Conservation (phyloP, 2,888 invertebrate species). For the Tinea trinotella region DNA sequence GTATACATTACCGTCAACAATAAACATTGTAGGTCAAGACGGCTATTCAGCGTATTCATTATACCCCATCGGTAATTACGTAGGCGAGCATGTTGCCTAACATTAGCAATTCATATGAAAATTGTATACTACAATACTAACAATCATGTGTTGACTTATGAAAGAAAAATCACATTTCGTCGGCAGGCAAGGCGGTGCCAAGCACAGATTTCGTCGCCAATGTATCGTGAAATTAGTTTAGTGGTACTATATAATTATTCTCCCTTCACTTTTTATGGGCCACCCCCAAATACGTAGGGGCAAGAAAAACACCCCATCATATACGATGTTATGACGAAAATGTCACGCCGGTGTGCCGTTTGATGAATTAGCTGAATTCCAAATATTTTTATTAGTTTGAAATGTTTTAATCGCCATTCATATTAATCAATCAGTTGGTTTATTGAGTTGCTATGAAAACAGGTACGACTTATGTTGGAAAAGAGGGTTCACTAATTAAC, state of each 20-base stretch:
- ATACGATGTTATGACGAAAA: constrained; percentile 62
- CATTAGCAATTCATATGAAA: constrained; percentile 66
- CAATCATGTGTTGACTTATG: constrained; percentile 57
- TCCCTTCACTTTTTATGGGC: constrained; percentile 64
- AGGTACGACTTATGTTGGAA: neutral
- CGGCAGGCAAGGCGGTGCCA: constrained; percentile 61
- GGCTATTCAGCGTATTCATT: constrained; percentile 9
- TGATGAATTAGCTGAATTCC: constrained; percentile 70
- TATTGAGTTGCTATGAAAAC: neutral
- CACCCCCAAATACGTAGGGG: constrained; percentile 22
- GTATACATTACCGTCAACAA: constrained; percentile 32
- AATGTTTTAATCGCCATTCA: constrained; percentile 14
- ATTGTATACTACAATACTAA: constrained; percentile 57
- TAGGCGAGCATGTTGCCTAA: constrained; percentile 36
- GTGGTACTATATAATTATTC: constrained; percentile 72
- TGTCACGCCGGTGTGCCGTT: constrained; percentile 65
- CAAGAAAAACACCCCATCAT: constrained; percentile 29
- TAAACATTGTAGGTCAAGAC: constrained; percentile 20
- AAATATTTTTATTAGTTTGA: constrained; percentile 35
- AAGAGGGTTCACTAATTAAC: neutral
- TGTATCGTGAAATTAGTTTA: constrained; percentile 74
- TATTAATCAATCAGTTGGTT: neutral
- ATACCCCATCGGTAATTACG: constrained; percentile 31
- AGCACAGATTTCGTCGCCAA: constrained; percentile 70
- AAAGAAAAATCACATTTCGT: constrained; percentile 62